Evolutionary conservation across 2,888 invertebrate species (phyloP), one percentile per base, ranked within the genome.

Genomic region (Alloscopus bannaensis): DNA sequence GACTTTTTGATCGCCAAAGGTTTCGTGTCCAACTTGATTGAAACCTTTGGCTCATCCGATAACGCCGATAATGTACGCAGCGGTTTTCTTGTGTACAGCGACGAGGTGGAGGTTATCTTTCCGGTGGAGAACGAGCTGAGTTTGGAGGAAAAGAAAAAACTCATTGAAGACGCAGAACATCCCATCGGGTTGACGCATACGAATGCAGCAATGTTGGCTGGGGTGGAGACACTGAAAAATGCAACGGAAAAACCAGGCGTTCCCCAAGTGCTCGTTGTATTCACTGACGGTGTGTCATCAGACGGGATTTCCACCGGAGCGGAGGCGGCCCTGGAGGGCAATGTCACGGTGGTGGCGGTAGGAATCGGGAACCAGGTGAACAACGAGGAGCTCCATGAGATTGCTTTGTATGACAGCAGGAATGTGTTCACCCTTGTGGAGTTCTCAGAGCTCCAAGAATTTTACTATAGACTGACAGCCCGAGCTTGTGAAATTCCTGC

Each of bases 391-490:
- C 31, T 84, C 11, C 2, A 31, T 0, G 36, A 57, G 20, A 71
- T 81, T 29, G 80, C 70, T 16, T n/a, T 45, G 8, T 24, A 45
- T 8, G 36, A 70, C 1, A 40, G 57, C 1, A 68, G 45, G 11
- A 69, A 64, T 22, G 81, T 79, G 4, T 62, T 75, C 28, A 50
- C 40, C 16, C 11, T 82, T 1, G 28, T 36, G 0, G 60, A 62
- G 2, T 83, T 71, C 42, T 64, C 65, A 11, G 72, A 81, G 52
- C 62, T 84, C 6, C 11, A 55, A 0, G 82, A 81, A 20, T 81
- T 82, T 40, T 72, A 75, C 20, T 47, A 60, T 20, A 28, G 62
- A 16, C 24, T 84, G 11, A 79, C 70, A 29, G 2, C 59, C 3
- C 64, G 42, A 3, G 62, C 79, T n/a, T 84, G 83, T 42, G 60